Conservation (phyloP, 2,113 vertebrate species). For the Pterophyllum scalare region DNA sequence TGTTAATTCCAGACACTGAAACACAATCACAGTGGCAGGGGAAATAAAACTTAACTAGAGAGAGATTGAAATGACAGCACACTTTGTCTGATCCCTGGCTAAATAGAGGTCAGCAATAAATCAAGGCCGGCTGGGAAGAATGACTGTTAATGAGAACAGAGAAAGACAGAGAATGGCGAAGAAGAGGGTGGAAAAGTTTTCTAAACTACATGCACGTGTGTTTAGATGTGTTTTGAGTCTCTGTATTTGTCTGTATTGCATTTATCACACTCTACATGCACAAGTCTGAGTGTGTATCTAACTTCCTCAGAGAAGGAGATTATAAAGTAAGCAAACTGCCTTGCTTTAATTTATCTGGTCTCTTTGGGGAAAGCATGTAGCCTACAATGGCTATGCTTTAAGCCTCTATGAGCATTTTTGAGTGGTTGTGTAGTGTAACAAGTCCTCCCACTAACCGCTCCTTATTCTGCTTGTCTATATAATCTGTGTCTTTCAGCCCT, state of each 20-base stretch:
- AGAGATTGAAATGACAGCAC: constrained; percentile 66
- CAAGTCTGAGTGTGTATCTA: constrained; percentile 5
- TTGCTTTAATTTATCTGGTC: constrained; percentile 43
- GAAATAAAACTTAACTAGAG: constrained; percentile 66
- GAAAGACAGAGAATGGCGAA: constrained; percentile 2
- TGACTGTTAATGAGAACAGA: constrained; percentile 61
- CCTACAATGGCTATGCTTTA: constrained; percentile 1
- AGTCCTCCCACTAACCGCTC: background rate
- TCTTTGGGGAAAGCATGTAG: constrained; percentile 23
- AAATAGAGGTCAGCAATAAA: constrained; percentile 72
- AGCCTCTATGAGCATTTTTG: constrained; percentile 5
- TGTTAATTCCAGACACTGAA: constrained; percentile 66
- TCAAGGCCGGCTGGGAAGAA: constrained; percentile 49
- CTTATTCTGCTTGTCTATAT: background rate
- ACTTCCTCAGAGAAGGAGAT: constrained; percentile 14
- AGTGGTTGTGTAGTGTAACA: background rate
- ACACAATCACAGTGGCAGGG: constrained; percentile 62
- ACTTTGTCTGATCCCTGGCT: constrained; percentile 67
- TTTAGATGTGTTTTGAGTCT: constrained; percentile 21
- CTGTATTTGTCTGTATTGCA: constrained; percentile 2
- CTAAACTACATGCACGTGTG: background rate
- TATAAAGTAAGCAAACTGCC: constrained; percentile 40
- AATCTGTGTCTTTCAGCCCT: background rate
- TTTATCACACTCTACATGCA: constrained; percentile 16
- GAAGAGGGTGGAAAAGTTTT: constrained; percentile 18